Base-by-base conservation (phyloP, 2,888 invertebrate species). In the Tetrapedia diversipes region DNA sequence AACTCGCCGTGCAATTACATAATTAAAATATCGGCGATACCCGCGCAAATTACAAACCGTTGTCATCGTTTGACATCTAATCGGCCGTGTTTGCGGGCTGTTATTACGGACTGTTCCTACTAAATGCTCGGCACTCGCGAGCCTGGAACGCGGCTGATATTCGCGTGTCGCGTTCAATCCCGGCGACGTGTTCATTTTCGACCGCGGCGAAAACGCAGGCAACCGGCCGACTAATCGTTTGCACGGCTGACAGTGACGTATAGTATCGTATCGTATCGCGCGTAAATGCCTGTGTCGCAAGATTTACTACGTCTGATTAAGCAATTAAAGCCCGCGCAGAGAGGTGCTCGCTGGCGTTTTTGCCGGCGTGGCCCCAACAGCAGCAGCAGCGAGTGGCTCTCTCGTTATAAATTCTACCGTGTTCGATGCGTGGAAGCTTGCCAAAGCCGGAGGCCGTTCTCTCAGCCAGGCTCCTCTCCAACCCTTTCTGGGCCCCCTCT, bases 221-320 rank as follows among this genome's bases (percentile, higher is more conserved):
- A 29, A 14, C 39, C 32, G 11, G 14, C 29, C 2, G 29, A 11
- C 72, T 16, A 29, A 29, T 37, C 53, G 41, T 11, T 60, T 34
- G 57, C 22, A 10, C 49, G 39, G 10, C 49, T 27, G 32, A 47
- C 63, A 6, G 54, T 49, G 54, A 61, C 24, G 7, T 24, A 32
- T 4, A 22, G 22, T 59, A 56, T 68, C 68, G 60, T 60, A 66
- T 82, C 59, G 57, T 69, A 69, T 76, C 77, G 59, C 53, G 67
- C 71, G 37, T 87, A 91, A 90, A 89, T 88, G 89, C 85, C 87
- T 83, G 78, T 85, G 86, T 86, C 88, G 86, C 74, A 86, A 90
- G 90, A 91, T 90, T 91, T 89, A 90, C 89, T 87, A 87, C 88
- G 90, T 90, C 88, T 90, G 90, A 91, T 91, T 90, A 90, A 90